Evolutionary conservation across 2,797 vertebrate genomes (phyloP).

Genomic region (Euthynnus affinis): DNA sequence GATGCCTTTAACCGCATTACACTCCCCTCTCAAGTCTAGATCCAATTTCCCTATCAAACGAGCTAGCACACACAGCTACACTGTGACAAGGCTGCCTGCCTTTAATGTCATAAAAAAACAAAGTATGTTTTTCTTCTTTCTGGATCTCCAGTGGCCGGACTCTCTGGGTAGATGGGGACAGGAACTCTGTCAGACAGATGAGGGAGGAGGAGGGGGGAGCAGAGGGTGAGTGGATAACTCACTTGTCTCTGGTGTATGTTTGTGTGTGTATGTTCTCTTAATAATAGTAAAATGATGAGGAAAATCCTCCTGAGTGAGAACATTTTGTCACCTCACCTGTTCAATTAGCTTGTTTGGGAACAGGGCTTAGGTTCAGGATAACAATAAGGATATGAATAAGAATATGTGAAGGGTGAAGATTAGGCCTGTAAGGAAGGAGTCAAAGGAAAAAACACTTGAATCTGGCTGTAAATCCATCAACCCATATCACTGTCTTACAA

Average conservation of each 20-base stretch:
- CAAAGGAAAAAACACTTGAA: background rate
- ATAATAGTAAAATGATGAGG: constrained; percentile 16
- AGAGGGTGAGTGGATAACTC: constrained; percentile 46
- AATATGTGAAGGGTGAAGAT: background rate
- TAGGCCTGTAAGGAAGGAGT: background rate
- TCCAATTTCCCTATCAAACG: constrained; percentile 82
- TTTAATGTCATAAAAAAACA: constrained; percentile 59
- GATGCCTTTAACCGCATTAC: constrained; percentile 83
- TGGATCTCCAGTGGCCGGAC: constrained; percentile 37
- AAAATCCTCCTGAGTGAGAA: constrained; percentile 21
- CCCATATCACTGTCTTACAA: background rate
- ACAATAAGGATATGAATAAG: constrained; percentile 22
- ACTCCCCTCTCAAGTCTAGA: constrained; percentile 75
- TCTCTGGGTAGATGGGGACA: constrained; percentile 61
- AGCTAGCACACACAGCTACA: constrained; percentile 59
- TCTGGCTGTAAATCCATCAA: background rate
- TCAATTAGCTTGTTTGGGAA: constrained; percentile 10
- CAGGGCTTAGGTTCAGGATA: background rate
- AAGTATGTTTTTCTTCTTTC: constrained; percentile 45
- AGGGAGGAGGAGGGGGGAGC: background rate
- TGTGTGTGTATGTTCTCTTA: constrained; percentile 16
- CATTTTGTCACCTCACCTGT: constrained; percentile 13
- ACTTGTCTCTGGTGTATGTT: constrained; percentile 35
- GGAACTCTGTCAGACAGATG: constrained; percentile 67
- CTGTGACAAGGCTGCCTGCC: constrained; percentile 50